Conservation (phyloP, 2,113 vertebrate genomes). For the Coregonus clupeaformis region DNA sequence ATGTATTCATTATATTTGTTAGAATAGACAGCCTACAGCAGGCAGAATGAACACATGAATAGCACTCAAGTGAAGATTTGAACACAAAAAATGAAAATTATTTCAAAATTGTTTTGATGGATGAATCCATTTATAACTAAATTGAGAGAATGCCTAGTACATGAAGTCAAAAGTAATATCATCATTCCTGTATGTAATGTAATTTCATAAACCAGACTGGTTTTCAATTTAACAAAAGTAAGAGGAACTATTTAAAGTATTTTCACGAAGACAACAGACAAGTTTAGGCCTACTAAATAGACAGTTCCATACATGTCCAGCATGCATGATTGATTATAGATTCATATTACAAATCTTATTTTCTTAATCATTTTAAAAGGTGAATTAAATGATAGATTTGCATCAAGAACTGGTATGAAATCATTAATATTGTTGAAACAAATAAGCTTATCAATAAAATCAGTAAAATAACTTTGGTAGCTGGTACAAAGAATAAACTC, state of each 20-base stretch:
- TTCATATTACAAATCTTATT: slow-evolving; percentile 8
- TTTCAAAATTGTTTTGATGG: background rate
- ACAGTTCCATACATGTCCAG: slow-evolving; percentile 69
- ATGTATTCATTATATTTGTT: background rate
- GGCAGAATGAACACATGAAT: background rate
- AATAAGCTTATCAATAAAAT: background rate
- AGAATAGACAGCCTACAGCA: background rate
- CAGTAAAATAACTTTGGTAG: slow-evolving; percentile 15
- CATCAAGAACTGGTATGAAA: background rate
- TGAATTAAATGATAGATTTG: background rate
- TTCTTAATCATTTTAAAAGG: background rate
- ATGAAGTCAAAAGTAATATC: slow-evolving; percentile 47
- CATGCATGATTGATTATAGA: slow-evolving; percentile 64
- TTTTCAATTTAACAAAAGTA: slow-evolving; percentile 24
- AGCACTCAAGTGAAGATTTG: background rate
- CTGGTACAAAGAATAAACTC: slow-evolving; percentile 61
- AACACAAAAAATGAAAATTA: background rate
- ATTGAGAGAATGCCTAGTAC: slow-evolving; percentile 34
- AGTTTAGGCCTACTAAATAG: slow-evolving; percentile 32
- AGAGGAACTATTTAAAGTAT: slow-evolving; percentile 63
- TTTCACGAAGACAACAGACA: slow-evolving; percentile 48
- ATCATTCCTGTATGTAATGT: slow-evolving; percentile 28
- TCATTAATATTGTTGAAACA: background rate
- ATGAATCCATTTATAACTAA: slow-evolving; percentile 20
- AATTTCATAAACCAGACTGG: background rate